Conservation (phyloP, 2,888 invertebrate species). For the Aphidoletes aphidimyza region DNA sequence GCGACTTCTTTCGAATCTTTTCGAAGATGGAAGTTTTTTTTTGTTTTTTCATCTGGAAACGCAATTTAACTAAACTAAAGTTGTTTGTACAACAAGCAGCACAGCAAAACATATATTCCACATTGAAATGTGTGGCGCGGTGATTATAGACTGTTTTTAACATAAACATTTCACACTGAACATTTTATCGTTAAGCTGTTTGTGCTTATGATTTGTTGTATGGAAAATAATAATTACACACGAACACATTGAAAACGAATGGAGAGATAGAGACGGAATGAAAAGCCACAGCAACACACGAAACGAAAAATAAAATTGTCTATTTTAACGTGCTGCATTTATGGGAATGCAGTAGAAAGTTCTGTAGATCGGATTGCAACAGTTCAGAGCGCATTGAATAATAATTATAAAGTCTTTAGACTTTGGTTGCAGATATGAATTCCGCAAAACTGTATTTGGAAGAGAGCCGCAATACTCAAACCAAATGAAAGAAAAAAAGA, state of each 20-base stretch:
- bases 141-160: conserved; percentile 40
- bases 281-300: no score
- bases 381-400: neutral
- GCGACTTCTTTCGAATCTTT: neutral
- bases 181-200: conserved; percentile 39
- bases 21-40: no score
- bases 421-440: neutral
- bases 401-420: conserved; percentile 43
- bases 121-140: neutral
- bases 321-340: neutral
- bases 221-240: neutral
- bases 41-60: neutral
- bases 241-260: neutral
- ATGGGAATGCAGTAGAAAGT: conserved; percentile 27
- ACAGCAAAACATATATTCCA: conserved; percentile 1
- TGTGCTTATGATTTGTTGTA: conserved; percentile 33
- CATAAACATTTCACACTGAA: conserved; percentile 49
- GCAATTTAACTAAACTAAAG: conserved; percentile 22
- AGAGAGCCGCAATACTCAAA: neutral
- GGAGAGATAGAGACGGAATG: neutral
- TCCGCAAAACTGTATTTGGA: neutral
- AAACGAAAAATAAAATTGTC: neutral
- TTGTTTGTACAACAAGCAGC: conserved; percentile 36
- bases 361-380: neutral
- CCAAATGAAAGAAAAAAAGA: neutral